These are phyloP conservation scores for Trachymyrmex cornetzi DNA, from an alignment of 1,140 invertebrate species.

Conservation along the genomic window DNA sequence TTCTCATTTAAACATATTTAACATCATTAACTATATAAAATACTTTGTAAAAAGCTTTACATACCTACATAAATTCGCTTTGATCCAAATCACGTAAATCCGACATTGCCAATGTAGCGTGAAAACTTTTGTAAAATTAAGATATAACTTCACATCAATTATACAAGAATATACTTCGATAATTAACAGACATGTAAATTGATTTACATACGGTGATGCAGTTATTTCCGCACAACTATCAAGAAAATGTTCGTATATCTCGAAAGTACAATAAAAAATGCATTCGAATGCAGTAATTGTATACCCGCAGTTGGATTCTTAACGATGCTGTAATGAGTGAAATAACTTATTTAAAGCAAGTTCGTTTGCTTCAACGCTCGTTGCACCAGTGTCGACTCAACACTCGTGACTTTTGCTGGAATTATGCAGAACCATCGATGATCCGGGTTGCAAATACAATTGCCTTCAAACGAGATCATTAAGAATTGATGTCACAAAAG, in stretches of 20 bases:
- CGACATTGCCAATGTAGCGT: too few species aligned
- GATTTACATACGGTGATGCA: background rate
- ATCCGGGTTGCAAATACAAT: conserved; percentile 9
- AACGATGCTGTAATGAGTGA: background rate
- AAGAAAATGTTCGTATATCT: background rate
- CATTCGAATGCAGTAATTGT: background rate
- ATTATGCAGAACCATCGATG: background rate
- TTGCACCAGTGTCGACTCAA: background rate
- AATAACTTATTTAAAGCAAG: conserved; percentile 23
- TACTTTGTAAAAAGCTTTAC: too few species aligned
- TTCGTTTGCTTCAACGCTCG: background rate
- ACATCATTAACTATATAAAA: too few species aligned
- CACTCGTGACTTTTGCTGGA: background rate
- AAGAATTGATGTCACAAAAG: conserved; percentile 18
- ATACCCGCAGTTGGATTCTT: background rate
- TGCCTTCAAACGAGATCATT: conserved; percentile 32
- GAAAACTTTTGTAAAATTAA: too few species aligned
- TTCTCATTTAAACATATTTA: background rate
- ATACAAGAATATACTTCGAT: background rate
- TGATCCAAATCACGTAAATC: too few species aligned
- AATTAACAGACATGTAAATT: background rate
- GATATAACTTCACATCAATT: too few species aligned
- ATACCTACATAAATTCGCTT: too few species aligned
- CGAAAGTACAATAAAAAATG: background rate
- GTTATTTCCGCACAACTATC: background rate